Base-by-base conservation (phyloP, 92 coral and sea anemone genomes). In the Palythoa grandiflora region DNA sequence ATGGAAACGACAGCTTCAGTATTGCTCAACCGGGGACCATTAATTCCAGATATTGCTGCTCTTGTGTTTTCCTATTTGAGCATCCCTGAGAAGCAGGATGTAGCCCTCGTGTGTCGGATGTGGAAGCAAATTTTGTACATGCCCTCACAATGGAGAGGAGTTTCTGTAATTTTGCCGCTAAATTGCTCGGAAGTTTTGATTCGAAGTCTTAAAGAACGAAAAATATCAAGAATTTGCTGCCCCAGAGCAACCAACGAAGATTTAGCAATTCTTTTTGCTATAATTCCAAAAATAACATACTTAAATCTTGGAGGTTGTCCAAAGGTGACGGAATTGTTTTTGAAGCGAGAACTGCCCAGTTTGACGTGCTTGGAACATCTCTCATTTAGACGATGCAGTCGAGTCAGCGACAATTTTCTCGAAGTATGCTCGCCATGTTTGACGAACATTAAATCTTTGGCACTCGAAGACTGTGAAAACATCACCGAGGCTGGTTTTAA, bases 301-400 rank as follows among this genome's bases (percentile, higher is more conserved):
- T 86, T 96, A 39, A 94, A 88, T 73, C 87, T 96, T 40, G 94
- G 96, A 6, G 98, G 98, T 7, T 96, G 98, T 71, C 98, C 98
- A 21, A 88, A 85, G 51, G 92, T 96, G 20, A 89, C 93, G 9
- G 98, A 94, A 80, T 72, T 83, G 88, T 94, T 93, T 71, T 90
- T 96, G 44, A 91, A 88, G 83, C 80, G 88, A 37, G 91, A 90
- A 74, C 80, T 96, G 21, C 91, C 91, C 17, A 87, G 92, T 35
- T 87, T 96, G 35, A 87, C 83, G 2, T 51, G 77, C n/a, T 57
- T 96, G 70, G 93, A 93, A 78, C 95, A 94, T 60, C 92, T 96
- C 54, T 92, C 94, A 28, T 91, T 96, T 68, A 88, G 97, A 57
- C 86, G 98, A 38, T 94, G 98, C 80, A 89, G 93, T 19, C 91